phyloP scores from a whole-genome alignment of 2,797 vertebrate genomes.

The Scarus forsteni region DNA sequence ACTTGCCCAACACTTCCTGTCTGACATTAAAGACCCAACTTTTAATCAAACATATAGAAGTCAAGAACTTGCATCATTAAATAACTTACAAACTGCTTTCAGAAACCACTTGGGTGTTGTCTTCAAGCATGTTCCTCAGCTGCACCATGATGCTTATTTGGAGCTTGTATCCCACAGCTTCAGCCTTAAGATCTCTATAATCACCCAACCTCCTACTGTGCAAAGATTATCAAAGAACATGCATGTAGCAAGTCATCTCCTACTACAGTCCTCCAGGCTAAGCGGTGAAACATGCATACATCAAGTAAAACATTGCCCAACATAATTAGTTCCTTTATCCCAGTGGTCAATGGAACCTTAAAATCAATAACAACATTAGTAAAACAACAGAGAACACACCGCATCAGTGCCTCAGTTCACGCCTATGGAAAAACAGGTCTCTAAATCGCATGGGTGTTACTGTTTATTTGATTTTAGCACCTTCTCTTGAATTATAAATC shows the following conservation, averaged over 20 bases:
- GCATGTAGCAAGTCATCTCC: constrained; percentile 78
- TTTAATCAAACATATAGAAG: constrained; percentile 8
- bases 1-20: neutral
- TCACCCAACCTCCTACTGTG: constrained; percentile 79
- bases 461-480: constrained; percentile 25
- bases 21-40: constrained; percentile 3
- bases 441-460: constrained; percentile 13
- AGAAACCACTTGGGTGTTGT: constrained; percentile 29
- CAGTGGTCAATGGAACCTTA: constrained; percentile 75
- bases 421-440: constrained; percentile 32
- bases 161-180: constrained; percentile 67
- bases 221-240: constrained; percentile 82
- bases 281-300: constrained; percentile 78
- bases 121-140: constrained; percentile 44
- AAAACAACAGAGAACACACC: constrained; percentile 64
- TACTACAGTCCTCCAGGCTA: constrained; percentile 77
- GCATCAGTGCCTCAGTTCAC: constrained; percentile 17
- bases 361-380: constrained; percentile 79
- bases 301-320: constrained; percentile 78
- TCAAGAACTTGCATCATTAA: constrained; percentile 12
- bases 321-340: constrained; percentile 81
- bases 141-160: constrained; percentile 60
- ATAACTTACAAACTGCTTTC: constrained; percentile 16
- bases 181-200: constrained; percentile 81
- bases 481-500: constrained; percentile 32